Evolutionary conservation across 2,888 invertebrate genomes (phyloP).

Genomic region (Acrobasis suavella): DNA sequence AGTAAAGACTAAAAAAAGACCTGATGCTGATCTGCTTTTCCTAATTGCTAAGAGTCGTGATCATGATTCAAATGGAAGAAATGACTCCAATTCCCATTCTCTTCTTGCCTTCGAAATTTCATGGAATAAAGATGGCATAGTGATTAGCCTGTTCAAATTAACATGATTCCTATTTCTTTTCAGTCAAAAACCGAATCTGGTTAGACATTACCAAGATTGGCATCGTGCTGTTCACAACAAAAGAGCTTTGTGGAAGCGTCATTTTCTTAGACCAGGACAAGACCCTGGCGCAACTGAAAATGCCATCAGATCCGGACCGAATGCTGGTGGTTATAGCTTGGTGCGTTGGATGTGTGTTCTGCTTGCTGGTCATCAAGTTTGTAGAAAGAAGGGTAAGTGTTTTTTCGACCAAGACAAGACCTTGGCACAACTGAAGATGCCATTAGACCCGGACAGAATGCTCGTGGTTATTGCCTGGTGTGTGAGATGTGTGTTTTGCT

Average conservation of each 20-base stretch:
- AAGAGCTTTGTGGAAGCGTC: slow-evolving; percentile 57
- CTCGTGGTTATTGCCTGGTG: slow-evolving; percentile 49
- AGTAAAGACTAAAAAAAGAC: too few relatives aligned
- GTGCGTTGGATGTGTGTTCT: slow-evolving; percentile 41
- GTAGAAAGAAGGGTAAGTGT: too few relatives aligned
- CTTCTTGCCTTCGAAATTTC: too few relatives aligned
- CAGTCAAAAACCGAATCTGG: slow-evolving; percentile 64
- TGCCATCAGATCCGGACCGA: slow-evolving; percentile 48
- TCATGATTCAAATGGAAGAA: too few relatives aligned
- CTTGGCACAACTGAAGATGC: too few relatives aligned
- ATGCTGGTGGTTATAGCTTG: slow-evolving; percentile 48
- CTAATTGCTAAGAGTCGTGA: too few relatives aligned
- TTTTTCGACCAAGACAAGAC: too few relatives aligned
- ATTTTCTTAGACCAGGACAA: slow-evolving; percentile 65
- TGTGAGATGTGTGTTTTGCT: slow-evolving; percentile 40
- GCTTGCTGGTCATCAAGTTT: slow-evolving; percentile 41
- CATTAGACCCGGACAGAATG: slow-evolving; percentile 47
- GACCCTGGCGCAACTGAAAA: slow-evolving; percentile 51
- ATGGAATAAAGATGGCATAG: too few relatives aligned
- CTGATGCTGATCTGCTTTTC: too few relatives aligned
- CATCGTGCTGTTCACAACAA: slow-evolving; percentile 51
- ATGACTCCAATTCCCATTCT: too few relatives aligned
- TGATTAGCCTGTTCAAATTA: not conserved
- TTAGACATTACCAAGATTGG: slow-evolving; percentile 61
- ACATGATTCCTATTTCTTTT: slow-evolving; percentile 30